Conservation (phyloP, 2,797 vertebrate genomes). For the Streptopelia turtur region DNA sequence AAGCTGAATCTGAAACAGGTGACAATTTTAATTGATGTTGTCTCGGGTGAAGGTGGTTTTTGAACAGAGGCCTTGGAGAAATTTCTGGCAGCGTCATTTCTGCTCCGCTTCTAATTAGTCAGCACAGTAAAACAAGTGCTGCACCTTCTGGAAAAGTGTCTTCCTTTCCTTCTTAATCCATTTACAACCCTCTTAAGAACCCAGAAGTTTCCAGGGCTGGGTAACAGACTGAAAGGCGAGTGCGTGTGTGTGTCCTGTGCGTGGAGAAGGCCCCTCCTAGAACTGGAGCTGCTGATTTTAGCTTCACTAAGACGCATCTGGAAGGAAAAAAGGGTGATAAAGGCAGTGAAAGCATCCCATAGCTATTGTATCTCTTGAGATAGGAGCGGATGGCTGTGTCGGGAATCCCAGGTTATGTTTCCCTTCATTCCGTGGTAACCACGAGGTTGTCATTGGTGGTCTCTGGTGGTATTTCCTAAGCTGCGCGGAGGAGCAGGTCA, state of each 20-base stretch:
- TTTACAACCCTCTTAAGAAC: neutral
- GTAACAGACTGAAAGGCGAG: neutral
- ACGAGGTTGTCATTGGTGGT: neutral
- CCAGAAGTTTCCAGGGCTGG: neutral
- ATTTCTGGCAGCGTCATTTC: neutral
- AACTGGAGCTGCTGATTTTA: neutral
- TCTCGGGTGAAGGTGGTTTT: neutral
- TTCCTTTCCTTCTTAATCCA: neutral
- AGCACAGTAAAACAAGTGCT: neutral
- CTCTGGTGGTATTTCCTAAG: neutral
- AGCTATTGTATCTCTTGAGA: neutral
- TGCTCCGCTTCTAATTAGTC: neutral
- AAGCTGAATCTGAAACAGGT: constrained; percentile 71
- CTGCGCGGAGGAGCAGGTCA: neutral
- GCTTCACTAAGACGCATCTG: neutral
- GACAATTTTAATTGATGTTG: constrained; percentile 55
- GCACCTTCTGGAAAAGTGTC: neutral
- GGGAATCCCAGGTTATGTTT: neutral
- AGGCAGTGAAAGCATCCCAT: neutral
- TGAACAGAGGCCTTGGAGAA: neutral
- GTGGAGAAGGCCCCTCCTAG: neutral
- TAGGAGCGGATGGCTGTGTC: neutral
- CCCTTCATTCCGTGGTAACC: neutral
- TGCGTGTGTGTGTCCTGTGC: neutral
- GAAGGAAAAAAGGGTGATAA: neutral